Base-by-base conservation (phyloP, 2,797 vertebrate species). In the Borostomias antarcticus region DNA sequence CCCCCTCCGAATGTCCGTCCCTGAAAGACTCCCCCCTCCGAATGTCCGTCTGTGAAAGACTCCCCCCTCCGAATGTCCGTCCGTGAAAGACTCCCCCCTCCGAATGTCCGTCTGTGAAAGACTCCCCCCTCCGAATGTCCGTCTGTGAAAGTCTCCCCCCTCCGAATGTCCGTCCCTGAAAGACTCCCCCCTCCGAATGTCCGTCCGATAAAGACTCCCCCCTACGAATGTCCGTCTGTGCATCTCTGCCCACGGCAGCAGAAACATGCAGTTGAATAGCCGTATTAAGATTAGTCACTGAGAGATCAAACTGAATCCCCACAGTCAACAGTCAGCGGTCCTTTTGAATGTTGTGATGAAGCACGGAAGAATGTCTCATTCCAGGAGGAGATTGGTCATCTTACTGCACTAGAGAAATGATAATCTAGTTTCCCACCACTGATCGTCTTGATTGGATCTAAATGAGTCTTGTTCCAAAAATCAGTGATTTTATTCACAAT, bases 201-300 rank as follows among this genome's bases (percentile, higher is more conserved):
- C 40, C 40, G 4, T 45, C 40, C 40, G n/a, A 17, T 4, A n/a
- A 45, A 13, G 5, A 9, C 17, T 40, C 37, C 11, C 32, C 8
- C 17, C 19, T 30, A n/a, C 35, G 32, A 35, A 17, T 56, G 53
- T 56, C 9, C 53, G n/a, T 8, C 29, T 45, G 13, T 25, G 26
- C 26, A 5, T 54, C 32, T 28, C 29, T 56, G 53, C 29, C 29
- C 53, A 56, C n/a, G 40, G 54, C 29, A 56, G 15, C 29, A 57
- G 54, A 57, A 29, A 30, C n/a, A 37, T 23, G 10, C 19, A 4
- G 32, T 58, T 35, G 32, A 29, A 56, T 58, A n/a, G 7, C 29
- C 32, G 53, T 33, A 19, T 45, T 17, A 33, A 29, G 9, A 33
- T 33, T 3, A 19, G 11, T 58, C 57, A 40, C 7, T 58, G 57